Percentiles rank a stretch among this genome's conserved stretches.
phyloP scores from a whole-genome alignment of 2,888 invertebrate species.

The Brenthis daphne region DNA sequence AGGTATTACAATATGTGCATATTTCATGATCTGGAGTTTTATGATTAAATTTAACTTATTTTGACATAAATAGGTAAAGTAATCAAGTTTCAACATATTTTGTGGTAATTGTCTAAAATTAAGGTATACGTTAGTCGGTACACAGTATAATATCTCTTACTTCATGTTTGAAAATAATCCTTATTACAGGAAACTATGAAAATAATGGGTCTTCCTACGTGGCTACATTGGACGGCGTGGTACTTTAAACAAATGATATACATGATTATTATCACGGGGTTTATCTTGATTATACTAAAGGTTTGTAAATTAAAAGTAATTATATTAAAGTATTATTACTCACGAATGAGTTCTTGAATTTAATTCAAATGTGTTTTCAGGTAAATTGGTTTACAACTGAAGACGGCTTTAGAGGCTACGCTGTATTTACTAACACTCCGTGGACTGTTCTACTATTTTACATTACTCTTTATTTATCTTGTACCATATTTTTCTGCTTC shows the following conservation, averaged over 20 bases:
- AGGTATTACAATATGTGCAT: conserved; percentile 69
- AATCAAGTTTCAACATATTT: no score
- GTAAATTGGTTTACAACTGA: conserved; percentile 78
- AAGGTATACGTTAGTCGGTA: no score
- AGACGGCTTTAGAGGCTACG: conserved; percentile 72
- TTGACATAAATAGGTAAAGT: no score
- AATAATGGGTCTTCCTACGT: conserved; percentile 93
- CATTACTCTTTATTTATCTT: conserved; percentile 86
- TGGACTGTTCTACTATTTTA: conserved; percentile 87
- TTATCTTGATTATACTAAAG: conserved; percentile 83
- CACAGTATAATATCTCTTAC: no score
- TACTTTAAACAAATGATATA: conserved; percentile 89
- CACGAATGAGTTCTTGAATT: not conserved
- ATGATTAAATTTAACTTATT: no score
- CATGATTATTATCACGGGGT: conserved; percentile 82
- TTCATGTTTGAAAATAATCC: no score
- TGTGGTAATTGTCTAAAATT: no score
- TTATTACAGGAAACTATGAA: conserved; percentile 91
- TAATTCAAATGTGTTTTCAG: conserved; percentile 51
- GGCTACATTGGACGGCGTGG: conserved; percentile 94
- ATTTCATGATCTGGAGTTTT: not conserved
- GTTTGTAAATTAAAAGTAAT: conserved; percentile 51
- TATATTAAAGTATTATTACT: not conserved
- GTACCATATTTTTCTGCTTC: conserved; percentile 89
- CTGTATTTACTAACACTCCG: conserved; percentile 87